A percentile compares a stretch with the other conserved stretches of the same genome.
Conservation (phyloP, 2,888 invertebrate species). For the Cistogaster globosa region DNA sequence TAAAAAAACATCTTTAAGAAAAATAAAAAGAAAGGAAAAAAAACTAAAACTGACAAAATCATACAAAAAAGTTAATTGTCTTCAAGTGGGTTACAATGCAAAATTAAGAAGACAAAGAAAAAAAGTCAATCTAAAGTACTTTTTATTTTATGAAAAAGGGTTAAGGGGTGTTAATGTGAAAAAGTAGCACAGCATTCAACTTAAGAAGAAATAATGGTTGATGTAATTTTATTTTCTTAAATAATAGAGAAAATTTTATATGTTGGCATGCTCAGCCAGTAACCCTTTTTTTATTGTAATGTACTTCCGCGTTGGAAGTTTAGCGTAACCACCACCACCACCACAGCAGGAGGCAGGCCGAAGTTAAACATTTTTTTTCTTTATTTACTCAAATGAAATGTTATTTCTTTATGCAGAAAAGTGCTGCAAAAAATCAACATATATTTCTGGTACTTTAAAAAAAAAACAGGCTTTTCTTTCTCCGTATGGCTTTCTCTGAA, state of each 20-base stretch:
- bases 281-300: constrained; percentile 19
- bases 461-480: too few relatives aligned
- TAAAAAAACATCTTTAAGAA: not conserved
- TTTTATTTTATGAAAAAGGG: not conserved
- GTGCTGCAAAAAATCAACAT: too few relatives aligned
- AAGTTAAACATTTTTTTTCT: not conserved
- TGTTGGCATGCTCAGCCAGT: constrained; percentile 2
- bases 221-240: constrained; percentile 14
- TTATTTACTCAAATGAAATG: too few relatives aligned
- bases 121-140: constrained; percentile 27
- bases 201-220: constrained; percentile 38
- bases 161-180: constrained; percentile 11
- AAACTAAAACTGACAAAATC: constrained; percentile 43
- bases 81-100: constrained; percentile 51
- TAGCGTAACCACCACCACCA: not conserved
- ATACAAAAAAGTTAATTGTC: constrained; percentile 60
- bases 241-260: not conserved
- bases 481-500: too few relatives aligned
- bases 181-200: not conserved
- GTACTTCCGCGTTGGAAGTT: constrained; percentile 16
- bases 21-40: not conserved
- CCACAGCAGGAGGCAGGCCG: not conserved
- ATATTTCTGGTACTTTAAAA: too few relatives aligned
- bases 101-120: constrained; percentile 7
- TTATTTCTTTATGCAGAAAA: too few relatives aligned